Evolutionary conservation across 1,140 invertebrate genomes (phyloP).

Genomic region (Cydia amplana): DNA sequence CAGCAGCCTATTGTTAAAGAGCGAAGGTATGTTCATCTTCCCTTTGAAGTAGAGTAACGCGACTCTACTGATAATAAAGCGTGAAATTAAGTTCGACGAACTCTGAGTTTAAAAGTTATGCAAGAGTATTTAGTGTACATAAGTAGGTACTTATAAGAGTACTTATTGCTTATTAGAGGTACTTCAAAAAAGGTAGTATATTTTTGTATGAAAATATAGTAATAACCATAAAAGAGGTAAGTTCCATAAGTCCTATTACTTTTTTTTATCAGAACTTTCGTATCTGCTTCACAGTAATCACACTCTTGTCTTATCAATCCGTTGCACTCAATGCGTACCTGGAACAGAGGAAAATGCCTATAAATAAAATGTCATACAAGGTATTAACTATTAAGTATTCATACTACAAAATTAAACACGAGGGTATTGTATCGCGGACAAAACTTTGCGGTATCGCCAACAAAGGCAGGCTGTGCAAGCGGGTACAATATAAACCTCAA

Average conservation of each 20-base stretch:
- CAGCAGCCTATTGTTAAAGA: constrained; percentile 39
- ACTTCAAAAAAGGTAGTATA: background rate
- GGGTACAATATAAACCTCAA: constrained; percentile 62
- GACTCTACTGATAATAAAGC: constrained; percentile 1
- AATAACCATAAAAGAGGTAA: background rate
- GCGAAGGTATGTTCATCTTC: background rate
- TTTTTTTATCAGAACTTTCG: background rate
- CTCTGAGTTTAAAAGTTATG: background rate
- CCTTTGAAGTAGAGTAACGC: constrained; percentile 9
- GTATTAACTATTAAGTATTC: constrained; percentile 44
- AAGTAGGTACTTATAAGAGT: background rate
- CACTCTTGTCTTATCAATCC: background rate
- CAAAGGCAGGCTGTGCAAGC: constrained; percentile 55
- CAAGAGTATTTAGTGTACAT: too few relatives aligned
- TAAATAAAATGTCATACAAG: constrained; percentile 39
- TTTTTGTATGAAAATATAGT: background rate
- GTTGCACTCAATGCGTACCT: constrained; percentile 50
- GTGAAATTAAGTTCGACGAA: constrained; percentile 7
- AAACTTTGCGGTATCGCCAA: constrained; percentile 47
- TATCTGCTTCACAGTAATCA: background rate
- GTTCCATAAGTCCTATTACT: background rate
- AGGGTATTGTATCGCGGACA: constrained; percentile 48
- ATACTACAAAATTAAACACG: constrained; percentile 2
- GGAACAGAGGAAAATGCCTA: constrained; percentile 57
- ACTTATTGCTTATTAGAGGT: too few relatives aligned